Evolutionary conservation across 2,888 invertebrate genomes (phyloP).

Genomic region (Ptychoptera albimana): DNA sequence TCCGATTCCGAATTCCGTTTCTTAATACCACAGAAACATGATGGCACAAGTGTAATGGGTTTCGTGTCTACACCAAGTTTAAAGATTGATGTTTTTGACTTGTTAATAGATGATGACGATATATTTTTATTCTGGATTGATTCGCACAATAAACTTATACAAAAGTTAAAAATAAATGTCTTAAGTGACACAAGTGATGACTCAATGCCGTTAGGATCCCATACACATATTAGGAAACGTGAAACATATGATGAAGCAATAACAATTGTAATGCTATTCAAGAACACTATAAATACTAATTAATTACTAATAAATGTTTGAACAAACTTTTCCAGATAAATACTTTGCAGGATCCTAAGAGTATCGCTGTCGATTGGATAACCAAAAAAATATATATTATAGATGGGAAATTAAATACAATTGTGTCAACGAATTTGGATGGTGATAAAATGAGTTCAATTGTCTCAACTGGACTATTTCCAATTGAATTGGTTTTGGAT

Average conservation of each 20-base stretch:
- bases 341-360: slow-evolving; percentile 47
- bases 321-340: slow-evolving; percentile 25
- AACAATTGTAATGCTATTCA: neutral
- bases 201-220: neutral
- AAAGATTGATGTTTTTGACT: slow-evolving; percentile 42
- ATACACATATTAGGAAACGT: too few species aligned
- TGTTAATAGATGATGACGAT: slow-evolving; percentile 37
- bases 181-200: slow-evolving; percentile 6
- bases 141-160: slow-evolving; percentile 29
- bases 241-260: neutral
- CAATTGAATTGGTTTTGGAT: slow-evolving; percentile 53
- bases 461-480: slow-evolving; percentile 38
- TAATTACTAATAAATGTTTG: too few species aligned
- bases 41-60: slow-evolving; percentile 36
- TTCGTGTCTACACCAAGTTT: slow-evolving; percentile 48
- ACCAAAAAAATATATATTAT: slow-evolving; percentile 54
- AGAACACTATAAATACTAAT: too few species aligned
- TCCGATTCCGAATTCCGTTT: slow-evolving; percentile 30
- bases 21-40: slow-evolving; percentile 25
- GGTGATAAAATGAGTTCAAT: slow-evolving; percentile 25
- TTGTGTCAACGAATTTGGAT: slow-evolving; percentile 26
- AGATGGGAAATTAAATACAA: slow-evolving; percentile 32
- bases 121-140: slow-evolving; percentile 30
- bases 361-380: slow-evolving; percentile 58
- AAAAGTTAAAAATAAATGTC: slow-evolving; percentile 28